Evolutionary conservation across 2,113 vertebrate genomes (phyloP).

Genomic region (Herpailurus yagouaroundi): DNA sequence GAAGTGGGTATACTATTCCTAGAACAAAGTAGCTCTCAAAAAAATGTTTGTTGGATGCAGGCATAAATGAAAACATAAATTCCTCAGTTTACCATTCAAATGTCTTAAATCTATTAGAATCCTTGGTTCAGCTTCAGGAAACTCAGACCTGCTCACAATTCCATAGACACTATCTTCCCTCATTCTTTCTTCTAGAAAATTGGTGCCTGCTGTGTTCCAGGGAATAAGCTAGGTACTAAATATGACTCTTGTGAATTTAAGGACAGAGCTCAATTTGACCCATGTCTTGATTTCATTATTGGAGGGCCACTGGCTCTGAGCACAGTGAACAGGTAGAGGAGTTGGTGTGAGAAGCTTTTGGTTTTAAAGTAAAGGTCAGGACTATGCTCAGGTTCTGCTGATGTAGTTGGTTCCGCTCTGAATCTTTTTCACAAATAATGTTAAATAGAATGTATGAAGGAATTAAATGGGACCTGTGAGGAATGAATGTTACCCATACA

Average conservation of each 20-base stretch:
- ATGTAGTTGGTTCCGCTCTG: not conserved
- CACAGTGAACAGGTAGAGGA: not conserved
- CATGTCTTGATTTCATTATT: not conserved
- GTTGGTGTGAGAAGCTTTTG: not conserved
- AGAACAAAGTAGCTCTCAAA: not conserved
- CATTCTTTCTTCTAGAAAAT: conserved; percentile 4
- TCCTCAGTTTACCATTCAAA: not conserved
- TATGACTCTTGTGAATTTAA: conserved; percentile 14
- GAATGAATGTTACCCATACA: not conserved
- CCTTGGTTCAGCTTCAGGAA: not conserved
- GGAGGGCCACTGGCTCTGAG: not conserved
- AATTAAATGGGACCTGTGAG: not conserved
- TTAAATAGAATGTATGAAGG: not conserved
- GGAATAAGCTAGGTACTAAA: not conserved
- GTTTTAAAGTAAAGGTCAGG: conserved; percentile 37
- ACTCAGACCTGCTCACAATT: not conserved
- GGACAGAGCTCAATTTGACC: not conserved
- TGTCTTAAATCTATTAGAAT: not conserved
- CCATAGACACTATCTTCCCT: not conserved
- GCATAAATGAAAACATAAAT: not conserved
- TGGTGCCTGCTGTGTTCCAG: not conserved
- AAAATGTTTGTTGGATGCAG: not conserved
- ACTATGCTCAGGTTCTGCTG: not conserved
- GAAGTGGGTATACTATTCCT: not conserved
- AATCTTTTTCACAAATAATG: not conserved